These are phyloP conservation scores for Semotilus atromaculatus DNA, from an alignment of 2,797 vertebrate genomes.

Conservation along the genomic window DNA sequence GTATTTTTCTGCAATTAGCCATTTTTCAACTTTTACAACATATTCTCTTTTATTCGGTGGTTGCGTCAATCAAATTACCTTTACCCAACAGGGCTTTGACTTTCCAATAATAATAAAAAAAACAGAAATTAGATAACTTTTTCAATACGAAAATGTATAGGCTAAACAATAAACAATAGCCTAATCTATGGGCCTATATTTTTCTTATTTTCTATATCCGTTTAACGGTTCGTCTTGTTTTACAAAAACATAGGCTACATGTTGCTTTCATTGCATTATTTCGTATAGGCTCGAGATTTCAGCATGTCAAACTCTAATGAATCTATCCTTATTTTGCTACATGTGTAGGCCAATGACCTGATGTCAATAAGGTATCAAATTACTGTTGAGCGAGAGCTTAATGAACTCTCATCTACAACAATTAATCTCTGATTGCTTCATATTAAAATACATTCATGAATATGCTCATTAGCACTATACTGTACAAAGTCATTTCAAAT, in stretches of 20 bases:
- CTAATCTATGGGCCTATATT: background rate
- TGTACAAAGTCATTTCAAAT: conserved; percentile 39
- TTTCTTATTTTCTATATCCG: background rate
- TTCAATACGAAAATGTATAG: background rate
- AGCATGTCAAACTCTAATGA: conserved; percentile 47
- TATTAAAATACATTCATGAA: conserved; percentile 64
- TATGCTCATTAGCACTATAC: conserved; percentile 60
- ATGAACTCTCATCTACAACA: conserved; percentile 67
- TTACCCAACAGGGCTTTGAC: background rate
- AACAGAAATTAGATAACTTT: background rate
- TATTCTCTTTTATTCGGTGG: background rate
- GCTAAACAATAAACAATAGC: too few relatives aligned
- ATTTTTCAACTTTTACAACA: background rate
- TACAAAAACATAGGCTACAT: background rate
- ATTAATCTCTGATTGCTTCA: conserved; percentile 65
- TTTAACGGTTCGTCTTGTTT: background rate
- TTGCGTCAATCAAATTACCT: background rate
- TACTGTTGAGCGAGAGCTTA: conserved; percentile 63
- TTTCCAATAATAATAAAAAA: background rate
- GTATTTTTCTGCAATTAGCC: background rate
- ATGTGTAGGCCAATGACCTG: conserved; percentile 59
- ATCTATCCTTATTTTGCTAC: conserved; percentile 59
- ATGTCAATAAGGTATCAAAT: conserved; percentile 64
- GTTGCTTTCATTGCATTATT: conserved; percentile 26
- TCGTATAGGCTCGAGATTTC: conserved; percentile 30